Evolutionary conservation across 2,888 invertebrate genomes (phyloP), one percentile per base, ranked within the genome.

Genomic region (Trichacis sp.): DNA sequence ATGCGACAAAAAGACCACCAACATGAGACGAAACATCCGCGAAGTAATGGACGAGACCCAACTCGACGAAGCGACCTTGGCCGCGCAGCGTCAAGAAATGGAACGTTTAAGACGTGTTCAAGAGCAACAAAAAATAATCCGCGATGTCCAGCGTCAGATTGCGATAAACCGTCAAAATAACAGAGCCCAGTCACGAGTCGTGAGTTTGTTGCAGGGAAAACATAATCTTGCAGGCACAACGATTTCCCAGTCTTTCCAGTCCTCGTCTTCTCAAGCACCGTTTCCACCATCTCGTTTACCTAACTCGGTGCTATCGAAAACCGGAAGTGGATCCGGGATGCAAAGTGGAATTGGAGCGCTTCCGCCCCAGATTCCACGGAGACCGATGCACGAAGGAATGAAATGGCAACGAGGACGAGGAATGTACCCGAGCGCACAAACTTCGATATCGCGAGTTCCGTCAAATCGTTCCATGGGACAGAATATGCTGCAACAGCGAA

Each of bases 11-110:
- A 83, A 81, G 52, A 68, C 78, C 71, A 76, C 88, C 12, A 93
- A 92, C 83, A 88, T 95, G 78, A 87, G 96, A 38, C 89, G 93
- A 65, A 96, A 96, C 79, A 96, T 96, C 73, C 89, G 97, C 57
- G 96, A 97, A 85, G 96, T 97, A 6, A 92, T 97, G 90, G 93
- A 94, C 78, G 96, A 96, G 77, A 94, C 93, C 66, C 94, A 97
- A 80, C 85, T 98, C 67, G 97, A 97, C 81, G 94, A 94, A 66
- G 93, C 95, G 11, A 98, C 97, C 1, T 85, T 96, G 53, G 92
- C 93, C 18, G 98, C 98, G 0, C 97, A 97, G 83, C 87, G 95
- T 29, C 96, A 95, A 82, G 97, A 98, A 86, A 92, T 94, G 69
- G 97, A 97, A 84, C 88, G 95, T 80, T 86, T 94, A 71, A 89